Conservation (phyloP, 2,113 vertebrate species). For the Laticauda laticaudata region DNA sequence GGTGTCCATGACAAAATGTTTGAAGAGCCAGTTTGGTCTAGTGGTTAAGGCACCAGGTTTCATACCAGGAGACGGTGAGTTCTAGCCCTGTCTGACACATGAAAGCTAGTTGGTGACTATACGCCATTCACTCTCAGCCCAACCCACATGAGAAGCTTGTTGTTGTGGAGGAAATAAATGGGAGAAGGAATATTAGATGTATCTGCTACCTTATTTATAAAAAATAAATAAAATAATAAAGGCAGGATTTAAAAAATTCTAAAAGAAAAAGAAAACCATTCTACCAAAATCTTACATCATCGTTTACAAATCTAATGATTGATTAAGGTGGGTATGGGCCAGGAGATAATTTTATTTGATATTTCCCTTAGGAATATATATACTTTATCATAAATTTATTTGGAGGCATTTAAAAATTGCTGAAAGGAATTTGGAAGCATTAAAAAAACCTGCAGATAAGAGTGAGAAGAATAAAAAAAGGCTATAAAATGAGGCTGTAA, state of each 20-base stretch:
- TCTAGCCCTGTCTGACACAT: neutral
- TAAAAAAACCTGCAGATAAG: neutral
- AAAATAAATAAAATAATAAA: neutral
- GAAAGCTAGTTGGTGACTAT: neutral
- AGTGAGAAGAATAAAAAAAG: neutral
- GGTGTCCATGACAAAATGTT: neutral
- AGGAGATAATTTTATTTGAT: neutral
- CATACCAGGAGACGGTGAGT: neutral
- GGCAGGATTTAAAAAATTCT: neutral
- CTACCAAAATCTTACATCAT: neutral
- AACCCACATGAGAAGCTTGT: neutral
- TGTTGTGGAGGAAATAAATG: neutral
- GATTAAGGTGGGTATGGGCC: neutral
- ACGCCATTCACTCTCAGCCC: too few species aligned
- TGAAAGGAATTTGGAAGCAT: neutral
- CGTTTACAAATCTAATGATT: neutral
- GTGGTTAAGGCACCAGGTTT: too few species aligned
- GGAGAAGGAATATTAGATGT: too few species aligned
- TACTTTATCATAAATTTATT: neutral
- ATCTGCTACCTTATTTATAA: neutral
- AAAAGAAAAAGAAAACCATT: neutral
- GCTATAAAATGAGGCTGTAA: neutral
- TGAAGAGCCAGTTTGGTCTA: too few species aligned
- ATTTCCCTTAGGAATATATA: neutral
- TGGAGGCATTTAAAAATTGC: neutral